Percentiles rank a stretch among this genome's conserved stretches.
Conservation (phyloP, 30 jellyfish, hydroid and myxozoan species). For the Nemopilema nomurai region DNA sequence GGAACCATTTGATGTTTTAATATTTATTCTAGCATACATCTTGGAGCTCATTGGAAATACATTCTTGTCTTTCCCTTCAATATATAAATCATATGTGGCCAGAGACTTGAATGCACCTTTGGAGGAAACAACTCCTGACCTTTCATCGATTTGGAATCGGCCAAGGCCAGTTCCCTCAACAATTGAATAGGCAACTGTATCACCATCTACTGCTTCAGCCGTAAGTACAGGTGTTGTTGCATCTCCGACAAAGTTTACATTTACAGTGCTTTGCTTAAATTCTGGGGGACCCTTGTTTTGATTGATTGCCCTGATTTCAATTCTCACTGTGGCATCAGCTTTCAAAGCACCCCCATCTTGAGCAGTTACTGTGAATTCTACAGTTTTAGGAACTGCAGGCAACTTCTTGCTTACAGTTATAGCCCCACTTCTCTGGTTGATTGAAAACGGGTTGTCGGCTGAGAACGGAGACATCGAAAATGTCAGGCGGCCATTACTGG, state of each 20-base stretch:
- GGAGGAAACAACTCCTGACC: constrained; percentile 78
- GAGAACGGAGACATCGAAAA: constrained; percentile 55
- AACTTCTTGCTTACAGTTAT: constrained; percentile 56
- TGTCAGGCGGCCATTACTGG: constrained; percentile 49
- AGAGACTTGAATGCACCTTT: constrained; percentile 61
- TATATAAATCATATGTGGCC: constrained; percentile 74
- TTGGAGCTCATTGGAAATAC: constrained; percentile 47
- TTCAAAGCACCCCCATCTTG: constrained; percentile 69
- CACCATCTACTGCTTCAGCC: constrained; percentile 61
- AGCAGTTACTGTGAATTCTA: constrained; percentile 54
- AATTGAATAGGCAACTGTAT: constrained; percentile 52
- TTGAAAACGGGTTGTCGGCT: constrained; percentile 51
- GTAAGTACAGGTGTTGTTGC: constrained; percentile 51
- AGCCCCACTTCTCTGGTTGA: constrained; percentile 86
- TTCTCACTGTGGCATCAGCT: constrained; percentile 46
- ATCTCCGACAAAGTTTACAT: constrained; percentile 56
- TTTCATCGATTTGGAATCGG: constrained; percentile 68
- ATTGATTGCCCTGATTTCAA: constrained; percentile 53
- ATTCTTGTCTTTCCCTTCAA: constrained; percentile 85
- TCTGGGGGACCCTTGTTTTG: constrained; percentile 63
- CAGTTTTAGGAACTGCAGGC: constrained; percentile 7
- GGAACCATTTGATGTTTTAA: constrained; percentile 37
- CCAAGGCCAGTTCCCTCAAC: constrained; percentile 96
- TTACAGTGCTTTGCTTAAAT: constrained; percentile 78
- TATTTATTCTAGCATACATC: constrained; percentile 80